phyloP scores from a whole-genome alignment of 2,797 vertebrate genomes.

The Lophotriccus pileatus region DNA sequence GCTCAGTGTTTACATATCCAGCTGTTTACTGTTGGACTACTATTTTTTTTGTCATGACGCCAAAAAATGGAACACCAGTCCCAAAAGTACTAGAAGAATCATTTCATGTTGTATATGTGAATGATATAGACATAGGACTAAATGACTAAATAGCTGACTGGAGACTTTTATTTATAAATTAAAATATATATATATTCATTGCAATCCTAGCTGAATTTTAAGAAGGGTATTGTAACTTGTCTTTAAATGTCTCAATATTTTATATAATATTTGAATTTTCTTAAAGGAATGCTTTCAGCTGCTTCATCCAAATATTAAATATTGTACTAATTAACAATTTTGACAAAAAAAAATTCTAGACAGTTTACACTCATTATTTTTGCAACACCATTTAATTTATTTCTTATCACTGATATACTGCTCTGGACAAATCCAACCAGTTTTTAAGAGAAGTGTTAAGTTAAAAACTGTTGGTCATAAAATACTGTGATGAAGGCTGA shows the following conservation, averaged over 20 bases:
- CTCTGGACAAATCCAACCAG: not conserved
- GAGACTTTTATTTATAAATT: not conserved
- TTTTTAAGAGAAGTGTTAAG: not conserved
- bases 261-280: not conserved
- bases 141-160: not conserved
- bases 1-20: not conserved
- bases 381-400: not conserved
- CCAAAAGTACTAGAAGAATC: not conserved
- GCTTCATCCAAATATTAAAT: not conserved
- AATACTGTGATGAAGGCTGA: not conserved
- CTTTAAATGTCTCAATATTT: not conserved
- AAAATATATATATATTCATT: not conserved
- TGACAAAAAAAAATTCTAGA: not conserved
- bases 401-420: not conserved
- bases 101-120: not conserved
- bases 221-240: not conserved
- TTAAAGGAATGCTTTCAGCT: not conserved
- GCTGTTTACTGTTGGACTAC: not conserved
- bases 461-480: not conserved
- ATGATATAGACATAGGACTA: not conserved
- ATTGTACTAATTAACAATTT: not conserved
- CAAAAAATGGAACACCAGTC: not conserved
- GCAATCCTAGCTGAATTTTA: not conserved
- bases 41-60: not conserved
- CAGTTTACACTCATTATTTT: not conserved